Conservation (phyloP, 2,113 vertebrate species). For the Catagonus wagneri region DNA sequence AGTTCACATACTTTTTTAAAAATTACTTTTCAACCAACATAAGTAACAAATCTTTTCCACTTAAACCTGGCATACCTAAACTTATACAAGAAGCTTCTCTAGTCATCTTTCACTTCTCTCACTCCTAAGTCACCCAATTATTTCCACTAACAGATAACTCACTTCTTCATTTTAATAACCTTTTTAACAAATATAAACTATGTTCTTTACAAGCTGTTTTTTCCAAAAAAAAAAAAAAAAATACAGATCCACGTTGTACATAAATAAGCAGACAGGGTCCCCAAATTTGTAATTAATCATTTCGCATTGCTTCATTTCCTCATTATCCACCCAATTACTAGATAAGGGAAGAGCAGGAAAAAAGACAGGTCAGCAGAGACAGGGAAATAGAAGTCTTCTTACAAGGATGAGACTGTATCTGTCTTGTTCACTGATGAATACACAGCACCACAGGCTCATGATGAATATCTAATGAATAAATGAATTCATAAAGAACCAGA, state of each 20-base stretch:
- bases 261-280: neutral
- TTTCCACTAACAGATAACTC: neutral
- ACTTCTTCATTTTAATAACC: constrained; percentile 47
- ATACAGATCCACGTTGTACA: neutral
- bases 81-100: neutral
- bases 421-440: neutral
- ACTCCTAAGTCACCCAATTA: constrained; percentile 25
- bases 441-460: neutral
- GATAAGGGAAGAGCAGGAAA: neutral
- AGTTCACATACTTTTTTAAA: neutral
- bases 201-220: neutral
- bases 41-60: neutral
- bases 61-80: neutral
- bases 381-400: neutral
- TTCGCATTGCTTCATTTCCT: constrained; percentile 56
- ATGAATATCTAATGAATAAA: constrained; percentile 1
- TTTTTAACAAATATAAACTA: constrained; percentile 17
- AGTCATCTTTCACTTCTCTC: neutral
- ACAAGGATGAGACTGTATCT: neutral
- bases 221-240: neutral
- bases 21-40: neutral
- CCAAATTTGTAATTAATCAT: constrained; percentile 39
- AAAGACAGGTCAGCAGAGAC: neutral
- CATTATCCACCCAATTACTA: constrained; percentile 27
- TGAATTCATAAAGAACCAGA: constrained; percentile 27